A percentile compares a stretch with the other conserved stretches of the same genome.
These are phyloP conservation scores for Aphaenogaster ashmeadi DNA, from an alignment of 1,140 invertebrate species.

Conservation along the genomic window DNA sequence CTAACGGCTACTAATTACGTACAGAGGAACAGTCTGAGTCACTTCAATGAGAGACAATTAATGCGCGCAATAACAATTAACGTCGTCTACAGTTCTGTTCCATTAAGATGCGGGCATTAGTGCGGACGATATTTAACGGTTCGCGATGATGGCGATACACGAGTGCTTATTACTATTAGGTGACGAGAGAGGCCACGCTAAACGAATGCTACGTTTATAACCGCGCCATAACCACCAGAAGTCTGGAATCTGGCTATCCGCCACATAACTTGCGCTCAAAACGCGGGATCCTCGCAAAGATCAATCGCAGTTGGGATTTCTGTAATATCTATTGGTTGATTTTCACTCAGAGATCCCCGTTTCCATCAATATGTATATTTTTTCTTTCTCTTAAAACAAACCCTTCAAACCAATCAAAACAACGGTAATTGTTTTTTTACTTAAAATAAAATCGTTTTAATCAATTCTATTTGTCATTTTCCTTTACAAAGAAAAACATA, in stretches of 20 bases:
- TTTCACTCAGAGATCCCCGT: not conserved
- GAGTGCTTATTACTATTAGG: conserved; percentile 62
- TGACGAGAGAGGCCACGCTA: conserved; percentile 48
- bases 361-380: not conserved
- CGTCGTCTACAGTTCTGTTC: not conserved
- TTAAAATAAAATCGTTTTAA: not conserved
- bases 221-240: not conserved
- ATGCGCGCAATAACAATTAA: conserved; percentile 42
- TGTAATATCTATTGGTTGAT: not conserved
- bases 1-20: conserved; percentile 45
- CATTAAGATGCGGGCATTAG: conserved; percentile 13
- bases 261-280: conserved; percentile 43
- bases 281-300: not conserved
- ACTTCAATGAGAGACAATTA: conserved; percentile 29
- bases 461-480: not conserved
- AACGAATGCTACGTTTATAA: conserved; percentile 68
- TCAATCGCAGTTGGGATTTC: not conserved
- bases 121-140: conserved; percentile 16
- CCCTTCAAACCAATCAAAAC: not conserved
- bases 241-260: conserved; percentile 56
- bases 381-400: not conserved
- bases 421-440: not conserved
- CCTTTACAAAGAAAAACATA: not conserved
- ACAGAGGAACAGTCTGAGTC: not conserved
- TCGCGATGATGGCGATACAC: conserved; percentile 6